Percentiles rank a stretch among this genome's conserved stretches.
Evolutionary conservation across 2,888 invertebrate species (phyloP).

Genomic region (Eucera pruinosa): DNA sequence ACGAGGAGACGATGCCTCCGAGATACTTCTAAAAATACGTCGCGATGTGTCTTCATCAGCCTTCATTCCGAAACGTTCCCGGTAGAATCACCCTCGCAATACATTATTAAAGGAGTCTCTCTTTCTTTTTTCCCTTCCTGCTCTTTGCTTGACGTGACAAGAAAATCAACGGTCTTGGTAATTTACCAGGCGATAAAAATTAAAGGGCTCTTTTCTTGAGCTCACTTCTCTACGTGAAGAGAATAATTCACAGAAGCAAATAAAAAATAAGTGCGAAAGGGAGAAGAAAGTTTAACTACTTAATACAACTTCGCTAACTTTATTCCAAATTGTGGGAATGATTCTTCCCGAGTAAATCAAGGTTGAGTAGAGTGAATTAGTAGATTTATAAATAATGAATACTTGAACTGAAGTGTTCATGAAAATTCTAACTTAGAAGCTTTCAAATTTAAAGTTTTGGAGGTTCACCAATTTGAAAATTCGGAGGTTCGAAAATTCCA

Average conservation of each 20-base stretch:
- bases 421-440: too few relatives aligned
- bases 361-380: too few relatives aligned
- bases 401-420: too few relatives aligned
- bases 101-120: constrained; percentile 28
- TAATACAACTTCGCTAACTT: too few relatives aligned
- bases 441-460: too few relatives aligned
- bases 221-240: not conserved
- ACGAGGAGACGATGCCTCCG: constrained; percentile 32
- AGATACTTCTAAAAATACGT: constrained; percentile 43
- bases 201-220: constrained; percentile 17
- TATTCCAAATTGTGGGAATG: too few relatives aligned
- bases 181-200: constrained; percentile 29
- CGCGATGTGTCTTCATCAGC: constrained; percentile 39
- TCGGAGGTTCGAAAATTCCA: too few relatives aligned
- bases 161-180: constrained; percentile 12
- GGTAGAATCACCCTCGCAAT: constrained; percentile 19
- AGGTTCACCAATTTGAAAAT: too few relatives aligned
- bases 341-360: too few relatives aligned
- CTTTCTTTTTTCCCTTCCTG: not conserved
- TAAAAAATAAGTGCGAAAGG: not conserved
- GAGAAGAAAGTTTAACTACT: too few relatives aligned
- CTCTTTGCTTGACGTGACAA: constrained; percentile 12
- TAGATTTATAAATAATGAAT: too few relatives aligned
- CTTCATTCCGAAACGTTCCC: constrained; percentile 35
- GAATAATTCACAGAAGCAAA: not conserved